Evolutionary conservation across 2,113 vertebrate genomes (phyloP).

Genomic region (Martes martes): DNA sequence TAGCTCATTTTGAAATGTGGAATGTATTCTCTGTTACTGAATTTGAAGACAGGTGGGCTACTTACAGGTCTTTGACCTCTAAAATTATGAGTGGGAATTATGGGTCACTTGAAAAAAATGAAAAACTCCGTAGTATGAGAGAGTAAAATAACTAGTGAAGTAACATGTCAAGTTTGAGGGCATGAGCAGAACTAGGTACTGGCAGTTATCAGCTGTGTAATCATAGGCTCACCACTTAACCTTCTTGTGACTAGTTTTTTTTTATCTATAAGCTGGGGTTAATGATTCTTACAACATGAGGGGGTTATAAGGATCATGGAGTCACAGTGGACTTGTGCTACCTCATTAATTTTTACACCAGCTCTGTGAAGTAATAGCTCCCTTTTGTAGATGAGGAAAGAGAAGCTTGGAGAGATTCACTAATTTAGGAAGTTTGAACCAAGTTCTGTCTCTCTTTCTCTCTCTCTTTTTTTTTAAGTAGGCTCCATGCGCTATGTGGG

Average conservation of each 20-base stretch:
- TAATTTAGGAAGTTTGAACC: conserved; percentile 15
- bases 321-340: neutral
- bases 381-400: conserved; percentile 9
- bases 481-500: neutral
- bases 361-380: neutral
- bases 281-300: neutral
- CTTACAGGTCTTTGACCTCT: neutral
- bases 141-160: conserved; percentile 9
- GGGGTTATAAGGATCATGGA: neutral
- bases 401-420: conserved; percentile 10
- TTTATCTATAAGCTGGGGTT: conserved; percentile 10
- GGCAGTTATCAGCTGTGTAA: neutral
- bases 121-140: neutral
- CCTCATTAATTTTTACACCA: neutral
- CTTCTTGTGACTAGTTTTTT: neutral
- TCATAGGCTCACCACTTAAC: neutral
- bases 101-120: conserved; percentile 1
- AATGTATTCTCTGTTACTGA: conserved; percentile 13
- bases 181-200: neutral
- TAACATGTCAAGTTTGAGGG: conserved; percentile 1
- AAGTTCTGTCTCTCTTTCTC: neutral
- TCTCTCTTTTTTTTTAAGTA: neutral
- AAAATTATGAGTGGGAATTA: conserved; percentile 13
- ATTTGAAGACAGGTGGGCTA: conserved; percentile 3
- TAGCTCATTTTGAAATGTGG: conserved; percentile 39